Evolutionary conservation across 2,797 vertebrate species (phyloP).

Genomic region (Morelia viridis): DNA sequence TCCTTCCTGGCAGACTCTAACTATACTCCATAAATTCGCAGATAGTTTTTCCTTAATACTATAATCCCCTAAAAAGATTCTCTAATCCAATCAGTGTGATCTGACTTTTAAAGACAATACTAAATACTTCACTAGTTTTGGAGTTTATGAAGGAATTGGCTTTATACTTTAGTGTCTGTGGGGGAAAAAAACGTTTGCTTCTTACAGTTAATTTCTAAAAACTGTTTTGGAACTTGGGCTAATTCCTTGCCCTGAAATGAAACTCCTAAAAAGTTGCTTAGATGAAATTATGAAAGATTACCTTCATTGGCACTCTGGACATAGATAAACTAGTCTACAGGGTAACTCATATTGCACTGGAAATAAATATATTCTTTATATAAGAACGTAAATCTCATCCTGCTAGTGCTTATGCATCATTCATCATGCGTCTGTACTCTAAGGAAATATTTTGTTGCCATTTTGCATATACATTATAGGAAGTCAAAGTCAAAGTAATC

Average conservation of each 20-base stretch:
- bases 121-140: conserved; percentile 3
- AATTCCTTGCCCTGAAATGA: background rate
- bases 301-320: background rate
- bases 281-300: background rate
- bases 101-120: conserved; percentile 11
- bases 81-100: conserved; percentile 13
- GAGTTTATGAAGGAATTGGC: background rate
- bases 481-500: too few species aligned
- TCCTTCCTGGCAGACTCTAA: background rate
- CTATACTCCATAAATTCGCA: background rate
- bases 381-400: too few species aligned
- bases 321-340: background rate
- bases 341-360: background rate
- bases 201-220: background rate
- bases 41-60: background rate
- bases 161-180: conserved; percentile 16
- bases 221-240: background rate
- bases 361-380: background rate
- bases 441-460: background rate
- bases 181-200: background rate
- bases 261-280: background rate
- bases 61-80: conserved; percentile 16
- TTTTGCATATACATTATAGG: background rate
- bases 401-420: too few species aligned
- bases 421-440: background rate